Evolutionary conservation across 2,797 vertebrate genomes (phyloP), one percentile per base, ranked within the genome.

Genomic region (Semaprochilodus insignis): DNA sequence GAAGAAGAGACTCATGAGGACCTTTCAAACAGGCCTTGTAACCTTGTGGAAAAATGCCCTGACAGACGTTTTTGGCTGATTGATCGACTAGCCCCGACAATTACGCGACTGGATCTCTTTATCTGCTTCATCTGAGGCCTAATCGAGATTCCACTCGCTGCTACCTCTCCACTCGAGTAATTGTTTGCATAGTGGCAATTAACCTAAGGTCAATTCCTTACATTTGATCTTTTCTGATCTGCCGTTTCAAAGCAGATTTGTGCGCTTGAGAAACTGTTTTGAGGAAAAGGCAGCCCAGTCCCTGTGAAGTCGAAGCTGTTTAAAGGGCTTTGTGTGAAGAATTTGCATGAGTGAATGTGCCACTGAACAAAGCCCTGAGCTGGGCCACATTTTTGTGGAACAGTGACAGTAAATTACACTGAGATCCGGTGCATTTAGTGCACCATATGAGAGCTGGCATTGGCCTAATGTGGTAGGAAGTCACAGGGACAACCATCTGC

Each of bases 131-230:
- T 60, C 65, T 79, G 48, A 66, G 31, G 62, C 77, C 81, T 67
- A 52, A 69, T 57, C n/a, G 13, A n/a, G 70, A 74, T 80, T 82
- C 60, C 15, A 17, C 44, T 75, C 54, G 51, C 72, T 75, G 27
- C 57, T 74, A 67, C 16, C 31, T 79, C 51, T 81, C 27, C 59
- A 60, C 52, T 60, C 69, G 34, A 63, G 77, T 77, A 82, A 80
- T 48, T 79, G 66, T 76, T 82, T 83, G 67, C 27, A 59, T 66
- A 78, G 57, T 71, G 52, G 25, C 78, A 73, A 77, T 81, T 77
- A 81, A 78, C 77, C 76, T 70, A 23, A 74, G 59, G 52, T 78
- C 79, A 81, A 55, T 78, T 85, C 52, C 51, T 63, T 59, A 65
- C 60, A 74, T 74, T 71, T 66, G 67, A 74, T 79, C 54, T 52